These are phyloP conservation scores for Chaetophractus vellerosus DNA, from an alignment of 2,797 vertebrate genomes.

Conservation along the genomic window DNA sequence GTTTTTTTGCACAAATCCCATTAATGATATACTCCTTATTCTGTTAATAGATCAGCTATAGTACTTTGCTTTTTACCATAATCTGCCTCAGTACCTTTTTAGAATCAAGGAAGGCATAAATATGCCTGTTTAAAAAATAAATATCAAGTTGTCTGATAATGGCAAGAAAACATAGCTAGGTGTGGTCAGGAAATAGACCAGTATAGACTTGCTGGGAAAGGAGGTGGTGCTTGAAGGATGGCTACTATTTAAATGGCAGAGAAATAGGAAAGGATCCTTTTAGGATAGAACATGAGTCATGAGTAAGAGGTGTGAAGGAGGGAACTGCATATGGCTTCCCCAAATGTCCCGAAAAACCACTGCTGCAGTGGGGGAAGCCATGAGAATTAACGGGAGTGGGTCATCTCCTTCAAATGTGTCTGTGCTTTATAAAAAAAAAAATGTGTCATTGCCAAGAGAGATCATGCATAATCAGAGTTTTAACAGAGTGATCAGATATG, in stretches of 20 bases:
- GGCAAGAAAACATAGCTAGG: not conserved
- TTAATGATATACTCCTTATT: slow-evolving; percentile 30
- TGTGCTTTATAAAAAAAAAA: not conserved
- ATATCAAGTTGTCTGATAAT: not conserved
- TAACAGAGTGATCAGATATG: not conserved
- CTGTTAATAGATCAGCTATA: slow-evolving; percentile 16
- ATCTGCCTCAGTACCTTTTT: not conserved
- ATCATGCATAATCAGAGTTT: not conserved
- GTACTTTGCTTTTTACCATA: slow-evolving; percentile 19
- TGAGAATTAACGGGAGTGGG: not conserved
- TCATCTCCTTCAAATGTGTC: not conserved
- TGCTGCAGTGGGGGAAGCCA: not conserved
- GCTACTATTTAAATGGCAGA: slow-evolving; percentile 6
- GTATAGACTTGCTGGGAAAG: slow-evolving; percentile 1
- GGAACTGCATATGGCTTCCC: not conserved
- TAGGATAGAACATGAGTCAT: not conserved
- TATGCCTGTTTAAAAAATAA: slow-evolving; percentile 5
- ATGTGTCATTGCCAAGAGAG: not conserved
- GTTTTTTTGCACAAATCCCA: not conserved
- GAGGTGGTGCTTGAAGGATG: not conserved
- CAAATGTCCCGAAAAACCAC: not conserved
- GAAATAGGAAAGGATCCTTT: slow-evolving; percentile 21
- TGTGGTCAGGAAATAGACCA: slow-evolving; percentile 6
- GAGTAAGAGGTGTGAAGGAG: not conserved
- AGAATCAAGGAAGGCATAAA: not conserved